Conservation (phyloP, 2,797 vertebrate species). For the Cheirogaleus major region DNA sequence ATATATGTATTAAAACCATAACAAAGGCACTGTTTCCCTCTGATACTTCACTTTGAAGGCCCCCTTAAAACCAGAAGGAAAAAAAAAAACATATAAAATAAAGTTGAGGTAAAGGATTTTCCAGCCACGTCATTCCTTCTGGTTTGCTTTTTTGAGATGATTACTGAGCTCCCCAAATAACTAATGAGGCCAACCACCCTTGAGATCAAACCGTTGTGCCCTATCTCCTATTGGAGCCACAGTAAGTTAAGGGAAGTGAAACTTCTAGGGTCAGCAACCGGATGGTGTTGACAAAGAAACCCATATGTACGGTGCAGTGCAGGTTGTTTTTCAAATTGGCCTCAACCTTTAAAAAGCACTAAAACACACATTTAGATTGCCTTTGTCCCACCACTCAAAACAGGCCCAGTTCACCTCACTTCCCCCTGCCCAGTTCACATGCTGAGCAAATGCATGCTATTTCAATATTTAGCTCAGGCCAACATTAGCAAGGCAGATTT, state of each 20-base stretch:
- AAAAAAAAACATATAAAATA: neutral
- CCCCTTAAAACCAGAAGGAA: neutral
- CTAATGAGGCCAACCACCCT: neutral
- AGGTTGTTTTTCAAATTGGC: neutral
- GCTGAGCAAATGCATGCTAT: neutral
- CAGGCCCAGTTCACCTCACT: neutral
- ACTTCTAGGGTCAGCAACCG: constrained; percentile 41
- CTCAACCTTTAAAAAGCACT: neutral
- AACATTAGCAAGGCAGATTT: constrained; percentile 1
- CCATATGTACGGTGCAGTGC: neutral
- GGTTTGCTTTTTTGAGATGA: neutral
- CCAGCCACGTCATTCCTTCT: neutral
- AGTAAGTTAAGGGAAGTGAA: constrained; percentile 49
- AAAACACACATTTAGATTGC: neutral
- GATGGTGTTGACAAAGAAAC: constrained; percentile 51
- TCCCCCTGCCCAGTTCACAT: neutral
- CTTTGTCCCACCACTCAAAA: neutral
- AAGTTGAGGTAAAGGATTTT: neutral
- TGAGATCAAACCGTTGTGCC: neutral
- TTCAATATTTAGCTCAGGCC: constrained; percentile 40
- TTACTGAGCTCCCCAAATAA: constrained; percentile 24
- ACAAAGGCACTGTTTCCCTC: neutral
- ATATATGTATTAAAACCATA: neutral
- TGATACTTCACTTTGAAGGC: neutral
- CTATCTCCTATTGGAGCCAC: neutral